These are phyloP conservation scores for Anabacerthia variegaticeps DNA, from an alignment of 2,797 vertebrate genomes.

Conservation along the genomic window DNA sequence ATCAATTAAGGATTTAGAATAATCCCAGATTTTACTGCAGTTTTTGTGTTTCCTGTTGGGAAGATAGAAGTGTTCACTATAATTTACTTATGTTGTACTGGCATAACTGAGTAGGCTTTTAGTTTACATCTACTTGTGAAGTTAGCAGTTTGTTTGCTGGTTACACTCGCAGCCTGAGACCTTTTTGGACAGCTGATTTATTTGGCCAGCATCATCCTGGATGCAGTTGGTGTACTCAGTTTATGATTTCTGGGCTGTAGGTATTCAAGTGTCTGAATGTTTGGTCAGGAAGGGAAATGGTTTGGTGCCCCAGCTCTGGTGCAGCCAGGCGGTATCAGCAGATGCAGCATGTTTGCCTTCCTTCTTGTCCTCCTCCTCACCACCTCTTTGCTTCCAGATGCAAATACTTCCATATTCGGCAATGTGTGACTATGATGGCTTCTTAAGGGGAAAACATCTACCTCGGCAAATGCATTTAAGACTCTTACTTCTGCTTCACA, in stretches of 20 bases:
- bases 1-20: not conserved
- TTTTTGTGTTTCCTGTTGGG: not conserved
- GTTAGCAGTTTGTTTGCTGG: not conserved
- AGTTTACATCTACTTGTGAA: not conserved
- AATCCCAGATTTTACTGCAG: not conserved
- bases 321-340: not conserved
- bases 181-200: not conserved
- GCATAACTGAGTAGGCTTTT: not conserved
- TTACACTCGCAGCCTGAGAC: not conserved
- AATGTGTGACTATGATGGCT: not conserved
- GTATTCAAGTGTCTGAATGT: not conserved
- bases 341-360: not conserved
- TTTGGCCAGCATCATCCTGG: not conserved
- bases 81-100: not conserved
- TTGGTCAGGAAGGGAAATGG: not conserved
- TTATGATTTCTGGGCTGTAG: not conserved
- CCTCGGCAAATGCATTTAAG: not conserved
- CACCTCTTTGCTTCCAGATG: constrained; percentile 2
- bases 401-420: not conserved
- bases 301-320: not conserved
- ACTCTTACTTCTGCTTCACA: not conserved
- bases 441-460: not conserved
- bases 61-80: not conserved
- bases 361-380: not conserved
- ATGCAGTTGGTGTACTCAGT: not conserved